phyloP scores from a whole-genome alignment of 2,113 vertebrate genomes.

The Cavia aperea region DNA sequence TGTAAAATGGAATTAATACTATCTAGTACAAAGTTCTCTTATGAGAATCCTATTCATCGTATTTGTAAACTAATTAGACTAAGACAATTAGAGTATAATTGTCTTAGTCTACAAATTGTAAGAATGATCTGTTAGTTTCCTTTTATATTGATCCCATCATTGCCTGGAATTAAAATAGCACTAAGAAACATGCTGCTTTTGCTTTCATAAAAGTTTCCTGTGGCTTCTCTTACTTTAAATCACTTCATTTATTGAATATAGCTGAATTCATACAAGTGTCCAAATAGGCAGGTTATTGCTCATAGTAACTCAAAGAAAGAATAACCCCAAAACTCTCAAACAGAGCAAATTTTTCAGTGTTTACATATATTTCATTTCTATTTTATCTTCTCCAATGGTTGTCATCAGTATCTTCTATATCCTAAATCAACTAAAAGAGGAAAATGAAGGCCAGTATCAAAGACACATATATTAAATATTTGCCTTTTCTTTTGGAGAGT shows the following conservation, averaged over 20 bases:
- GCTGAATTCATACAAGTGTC: background rate
- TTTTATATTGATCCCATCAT: background rate
- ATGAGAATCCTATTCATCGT: background rate
- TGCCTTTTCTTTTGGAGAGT: background rate
- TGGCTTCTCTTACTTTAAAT: background rate
- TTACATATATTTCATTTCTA: background rate
- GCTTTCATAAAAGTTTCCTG: background rate
- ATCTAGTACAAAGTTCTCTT: background rate
- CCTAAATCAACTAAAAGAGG: background rate
- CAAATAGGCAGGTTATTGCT: background rate
- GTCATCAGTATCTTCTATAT: background rate
- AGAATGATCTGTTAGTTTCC: background rate
- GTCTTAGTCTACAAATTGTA: background rate
- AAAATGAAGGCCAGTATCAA: background rate
- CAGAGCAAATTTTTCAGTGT: background rate
- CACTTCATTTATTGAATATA: background rate
- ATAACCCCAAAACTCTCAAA: background rate
- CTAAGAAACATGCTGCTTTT: background rate
- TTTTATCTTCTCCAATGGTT: background rate
- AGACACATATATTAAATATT: background rate
- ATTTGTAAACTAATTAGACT: too few species aligned
- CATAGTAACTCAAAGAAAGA: background rate
- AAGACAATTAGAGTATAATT: background rate
- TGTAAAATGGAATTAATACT: background rate
- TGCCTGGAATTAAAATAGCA: background rate